phyloP scores from a whole-genome alignment of 1,140 invertebrate genomes.

The Panagrolaimus sp. region DNA sequence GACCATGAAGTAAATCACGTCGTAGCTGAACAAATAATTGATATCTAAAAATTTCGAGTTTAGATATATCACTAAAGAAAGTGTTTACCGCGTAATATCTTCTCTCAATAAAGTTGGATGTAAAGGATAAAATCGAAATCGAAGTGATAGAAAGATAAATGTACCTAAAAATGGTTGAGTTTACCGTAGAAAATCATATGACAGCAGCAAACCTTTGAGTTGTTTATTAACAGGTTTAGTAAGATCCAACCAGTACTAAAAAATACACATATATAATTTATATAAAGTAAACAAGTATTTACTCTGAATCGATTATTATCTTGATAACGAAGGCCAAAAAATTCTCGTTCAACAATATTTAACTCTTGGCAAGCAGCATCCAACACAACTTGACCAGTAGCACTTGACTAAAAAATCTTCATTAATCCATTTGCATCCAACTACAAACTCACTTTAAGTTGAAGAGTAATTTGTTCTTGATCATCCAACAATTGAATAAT shows the following conservation, averaged over 20 bases:
- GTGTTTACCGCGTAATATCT: conserved; percentile 69
- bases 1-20: conserved; percentile 84
- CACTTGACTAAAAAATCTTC: conserved; percentile 71
- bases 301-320: conserved; percentile 82
- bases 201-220: conserved; percentile 73
- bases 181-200: conserved; percentile 13
- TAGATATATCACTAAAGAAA: conserved; percentile 7
- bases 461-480: conserved; percentile 84
- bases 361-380: conserved; percentile 87
- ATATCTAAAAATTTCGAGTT: conserved; percentile 64
- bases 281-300: conserved; percentile 19
- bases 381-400: conserved; percentile 83
- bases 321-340: conserved; percentile 90
- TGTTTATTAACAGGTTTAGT: conserved; percentile 86
- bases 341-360: conserved; percentile 89
- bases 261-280: conserved; percentile 56
- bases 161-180: conserved; percentile 23
- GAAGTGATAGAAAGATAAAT: conserved; percentile 76
- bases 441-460: conserved; percentile 77
- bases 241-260: conserved; percentile 90
- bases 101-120: conserved; percentile 73
- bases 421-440: neutral
- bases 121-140: conserved; percentile 87
- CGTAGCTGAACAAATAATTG: conserved; percentile 88
- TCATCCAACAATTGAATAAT: conserved; percentile 61